These are phyloP conservation scores for Menura novaehollandiae DNA, from an alignment of 2,113 vertebrate species.

Conservation along the genomic window DNA sequence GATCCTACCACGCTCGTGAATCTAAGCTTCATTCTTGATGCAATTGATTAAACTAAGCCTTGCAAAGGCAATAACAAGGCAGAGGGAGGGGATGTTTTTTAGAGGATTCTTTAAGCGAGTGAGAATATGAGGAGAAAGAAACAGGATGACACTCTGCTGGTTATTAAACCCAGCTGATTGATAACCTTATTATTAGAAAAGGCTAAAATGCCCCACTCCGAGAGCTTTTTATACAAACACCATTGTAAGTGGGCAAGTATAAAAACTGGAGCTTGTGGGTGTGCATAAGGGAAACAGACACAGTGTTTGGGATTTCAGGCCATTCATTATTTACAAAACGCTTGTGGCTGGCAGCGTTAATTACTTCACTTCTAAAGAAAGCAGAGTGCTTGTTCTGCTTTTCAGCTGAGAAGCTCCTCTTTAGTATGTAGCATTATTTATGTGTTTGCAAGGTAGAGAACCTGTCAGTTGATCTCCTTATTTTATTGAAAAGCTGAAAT, in stretches of 20 bases:
- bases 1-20: background rate
- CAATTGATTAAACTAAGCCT: constrained; percentile 56
- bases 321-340: constrained; percentile 50
- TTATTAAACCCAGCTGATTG: constrained; percentile 28
- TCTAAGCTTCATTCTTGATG: constrained; percentile 4
- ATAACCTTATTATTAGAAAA: constrained; percentile 36
- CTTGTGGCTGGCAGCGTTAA: background rate
- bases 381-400: background rate
- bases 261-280: background rate
- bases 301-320: background rate
- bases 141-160: background rate
- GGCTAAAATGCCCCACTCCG: constrained; percentile 1
- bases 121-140: constrained; percentile 43
- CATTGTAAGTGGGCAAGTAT: background rate
- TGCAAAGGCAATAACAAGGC: constrained; percentile 36
- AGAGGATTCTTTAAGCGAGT: constrained; percentile 5
- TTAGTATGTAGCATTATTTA: constrained; percentile 12
- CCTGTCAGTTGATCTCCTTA: background rate
- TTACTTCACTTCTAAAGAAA: constrained; percentile 25
- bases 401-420: background rate
- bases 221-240: background rate
- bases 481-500: constrained; percentile 63
- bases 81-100: background rate
- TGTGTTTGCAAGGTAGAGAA: background rate
- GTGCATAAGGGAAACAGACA: background rate